Evolutionary conservation across 2,888 invertebrate species (phyloP), one percentile per base, ranked within the genome.

Genomic region (Crocallis elinguaria): DNA sequence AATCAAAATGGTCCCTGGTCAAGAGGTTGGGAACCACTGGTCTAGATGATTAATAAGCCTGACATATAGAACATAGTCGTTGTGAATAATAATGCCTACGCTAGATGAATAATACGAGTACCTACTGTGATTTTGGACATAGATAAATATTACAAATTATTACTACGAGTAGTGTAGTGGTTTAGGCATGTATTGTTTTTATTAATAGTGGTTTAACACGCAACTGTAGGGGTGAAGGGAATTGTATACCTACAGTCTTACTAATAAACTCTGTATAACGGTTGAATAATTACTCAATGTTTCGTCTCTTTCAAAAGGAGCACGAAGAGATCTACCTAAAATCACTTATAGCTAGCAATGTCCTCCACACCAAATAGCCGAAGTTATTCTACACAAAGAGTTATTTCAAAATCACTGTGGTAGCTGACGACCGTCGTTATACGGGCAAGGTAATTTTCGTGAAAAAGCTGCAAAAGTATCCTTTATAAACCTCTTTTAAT

Each of bases 361-460:
- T 23, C 29, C 44, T 35, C 39, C 43, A 44, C 29, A 48, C 52
- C 43, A 39, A 50, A 46, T 39, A 32, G 30, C 49, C 36, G 23
- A 46, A 53, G 42, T 52, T 51, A 56, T 36, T 37, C 39, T 51
- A 39, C 25, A 36, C 39, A 39, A 59, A 45, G n/a, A 57, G 60
- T 56, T 69, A 65, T 67, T 65, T 64, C 66, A 70, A 73, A 69
- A 65, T 51, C 29, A 48, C 46, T 30, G 51, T 66, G 60, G 67
- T 65, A 76, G 75, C 77, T 69, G 73, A 63, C 62, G 43, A 12
- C 43, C 37, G 60, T 70, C 75, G 67, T 78, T 75, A 75, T 54
- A 71, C 57, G 69, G 77, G 75, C 72, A 55, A 49, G 44, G 62
- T 62, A 51, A 67, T 64, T 62, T 55, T 39, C 27, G 13, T 13